Evolutionary conservation across 2,888 invertebrate genomes (phyloP), one percentile per base, ranked within the genome.

Genomic region (Caenorhabditis imperialis): DNA sequence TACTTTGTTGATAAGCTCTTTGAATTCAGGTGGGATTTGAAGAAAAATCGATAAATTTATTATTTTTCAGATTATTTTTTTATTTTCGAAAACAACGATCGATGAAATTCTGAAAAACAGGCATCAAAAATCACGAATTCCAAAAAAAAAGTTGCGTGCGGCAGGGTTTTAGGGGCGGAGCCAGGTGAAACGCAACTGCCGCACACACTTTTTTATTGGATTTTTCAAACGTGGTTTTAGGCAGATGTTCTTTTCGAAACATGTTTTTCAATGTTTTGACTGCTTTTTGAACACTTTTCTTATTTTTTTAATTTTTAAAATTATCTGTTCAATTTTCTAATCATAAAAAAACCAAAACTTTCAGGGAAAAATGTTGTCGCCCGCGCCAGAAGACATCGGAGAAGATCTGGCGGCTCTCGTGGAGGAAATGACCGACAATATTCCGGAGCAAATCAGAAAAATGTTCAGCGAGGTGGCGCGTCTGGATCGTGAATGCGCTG

Each of bases 101-200:
- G n/a, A n/a, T 45, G 42, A 16, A 35, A 33, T 10, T 42, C 20
- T 18, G 18, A 18, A 18, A 10, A 18, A 42, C n/a, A 38, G 16
- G 3, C 20, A 5, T 20, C 20, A 3, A 18, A 42, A 42, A 42
- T 18, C 10, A 20, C 20, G 33, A 50, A 33, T 35, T 8, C 10
- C 25, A 1, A 3, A 22, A 33, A 50, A 50, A 35, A 35, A 30
- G 2, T 30, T 25, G 27, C 18, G 18, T 42, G 42, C 54, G 42
- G 54, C 54, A 23, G 20, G 54, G 54, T 42, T 42, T 54, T 42
- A 3, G n/a, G 42, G 54, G 54, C 54, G 54, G 27, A 20, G 54
- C 37, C 27, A 27, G 23, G 10, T 1, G 16, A 30, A 4, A 20
- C 18, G 54, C 54, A 54, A 42, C 3, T 2, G 30, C 42, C 25